Evolutionary conservation across 2,888 invertebrate genomes (phyloP), one percentile per base, ranked within the genome.

Genomic region (Euphydryas editha): DNA sequence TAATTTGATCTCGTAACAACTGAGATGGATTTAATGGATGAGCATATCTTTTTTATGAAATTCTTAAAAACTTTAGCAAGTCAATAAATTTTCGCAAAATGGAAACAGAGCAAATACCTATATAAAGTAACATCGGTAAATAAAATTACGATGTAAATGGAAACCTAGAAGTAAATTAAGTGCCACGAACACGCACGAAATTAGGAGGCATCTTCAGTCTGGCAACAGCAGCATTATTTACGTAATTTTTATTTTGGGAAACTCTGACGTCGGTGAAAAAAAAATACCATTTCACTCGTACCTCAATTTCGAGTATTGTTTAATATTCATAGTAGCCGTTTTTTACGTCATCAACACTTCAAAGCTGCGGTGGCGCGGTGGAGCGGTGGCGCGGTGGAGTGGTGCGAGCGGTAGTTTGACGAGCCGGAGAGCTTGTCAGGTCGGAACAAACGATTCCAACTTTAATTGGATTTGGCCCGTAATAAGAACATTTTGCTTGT

Each of bases 381-480:
- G 30, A 30, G 30, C 30, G n/a, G n/a, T n/a, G n/a, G n/a, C n/a
- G n/a, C n/a, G n/a, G n/a, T n/a, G n/a, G n/a, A n/a, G n/a, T n/a
- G n/a, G n/a, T n/a, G 44, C 61, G 58, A n/a, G 54, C 61, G 24
- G 61, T 39, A 37, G 59, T 59, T 55, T 55, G 65, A 46, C 57
- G 55, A 54, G 49, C 49, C 21, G 54, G 54, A 54, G 54, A 54
- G 54, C 54, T 54, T 54, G 59, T 56, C 64, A 64, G 44, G 47
- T 42, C 44, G 24, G 47, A 60, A 60, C 57, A 59, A 64, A 65
- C 64, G 67, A 62, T 67, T 64, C 47, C 61, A 67, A 69, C 49
- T 69, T 69, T 64, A 69, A 69, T 69, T 70, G 69, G 64, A 70
- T 70, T 64, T 42, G 59, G 59, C 54, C 39, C 39, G 60, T 63